Percentiles rank a stretch among this genome's conserved stretches.
Conservation (phyloP, 2,797 vertebrate species). For the Mycteria americana region DNA sequence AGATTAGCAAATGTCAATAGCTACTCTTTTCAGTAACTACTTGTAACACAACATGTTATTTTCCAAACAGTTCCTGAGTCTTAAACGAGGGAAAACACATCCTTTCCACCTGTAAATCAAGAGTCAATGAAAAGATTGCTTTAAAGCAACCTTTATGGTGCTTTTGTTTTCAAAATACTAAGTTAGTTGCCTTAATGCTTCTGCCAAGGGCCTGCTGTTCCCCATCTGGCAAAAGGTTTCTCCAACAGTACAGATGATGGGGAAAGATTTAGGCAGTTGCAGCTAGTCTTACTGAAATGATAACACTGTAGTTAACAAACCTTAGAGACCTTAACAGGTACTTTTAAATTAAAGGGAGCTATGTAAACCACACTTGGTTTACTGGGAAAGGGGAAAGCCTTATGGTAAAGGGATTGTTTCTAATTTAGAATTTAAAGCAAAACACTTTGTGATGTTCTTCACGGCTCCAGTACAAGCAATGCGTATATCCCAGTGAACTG, state of each 20-base stretch:
- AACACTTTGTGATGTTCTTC: neutral
- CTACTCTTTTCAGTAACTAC: neutral
- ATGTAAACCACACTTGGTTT: neutral
- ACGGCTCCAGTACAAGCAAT: neutral
- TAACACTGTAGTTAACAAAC: neutral
- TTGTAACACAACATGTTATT: neutral
- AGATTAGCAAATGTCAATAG: neutral
- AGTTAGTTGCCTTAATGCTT: neutral
- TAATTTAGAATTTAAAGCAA: neutral
- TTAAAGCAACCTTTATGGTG: neutral
- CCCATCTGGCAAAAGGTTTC: neutral
- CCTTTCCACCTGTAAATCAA: neutral
- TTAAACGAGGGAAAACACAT: neutral
- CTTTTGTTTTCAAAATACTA: neutral
- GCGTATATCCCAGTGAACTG: neutral
- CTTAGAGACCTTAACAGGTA: neutral
- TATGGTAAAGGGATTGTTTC: neutral
- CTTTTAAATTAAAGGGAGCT: neutral
- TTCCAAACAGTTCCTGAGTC: neutral
- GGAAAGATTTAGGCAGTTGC: neutral
- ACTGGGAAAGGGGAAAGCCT: neutral
- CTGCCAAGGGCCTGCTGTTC: neutral
- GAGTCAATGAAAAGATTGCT: neutral
- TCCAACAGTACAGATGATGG: neutral
- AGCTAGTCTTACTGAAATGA: neutral